Conservation (phyloP, 2,113 vertebrate species). For the Phalacrocorax pelagicus region DNA sequence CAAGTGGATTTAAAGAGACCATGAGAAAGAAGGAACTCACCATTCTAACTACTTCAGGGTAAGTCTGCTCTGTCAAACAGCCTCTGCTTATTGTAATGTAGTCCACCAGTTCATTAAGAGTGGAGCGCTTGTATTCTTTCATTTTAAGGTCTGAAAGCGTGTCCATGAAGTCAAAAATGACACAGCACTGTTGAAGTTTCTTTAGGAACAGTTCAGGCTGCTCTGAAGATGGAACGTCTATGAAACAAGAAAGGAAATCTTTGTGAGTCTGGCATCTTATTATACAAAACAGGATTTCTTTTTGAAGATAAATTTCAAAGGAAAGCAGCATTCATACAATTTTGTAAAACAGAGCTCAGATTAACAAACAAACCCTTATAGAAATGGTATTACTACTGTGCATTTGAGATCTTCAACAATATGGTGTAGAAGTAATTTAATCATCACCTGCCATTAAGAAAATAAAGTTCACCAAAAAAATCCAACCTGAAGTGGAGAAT, state of each 20-base stretch:
- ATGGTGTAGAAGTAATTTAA: neutral
- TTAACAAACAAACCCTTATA: conserved; percentile 28
- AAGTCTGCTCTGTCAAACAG: conserved; percentile 99
- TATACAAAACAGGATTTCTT: conserved; percentile 73
- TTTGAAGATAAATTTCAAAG: conserved; percentile 73
- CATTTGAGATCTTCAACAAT: neutral
- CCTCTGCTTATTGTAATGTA: conserved; percentile 99
- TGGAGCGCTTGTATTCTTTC: conserved; percentile 99
- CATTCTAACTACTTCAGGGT: conserved; percentile 99
- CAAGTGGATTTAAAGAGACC: conserved; percentile 58
- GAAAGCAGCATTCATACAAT: conserved; percentile 60
- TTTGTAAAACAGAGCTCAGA: conserved; percentile 65
- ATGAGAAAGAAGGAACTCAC: conserved; percentile 83
- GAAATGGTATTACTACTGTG: neutral
- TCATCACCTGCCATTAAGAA: neutral
- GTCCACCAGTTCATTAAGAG: conserved; percentile 99
- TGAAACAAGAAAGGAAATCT: conserved; percentile 76
- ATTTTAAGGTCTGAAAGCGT: conserved; percentile 99
- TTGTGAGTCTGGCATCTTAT: conserved; percentile 74
- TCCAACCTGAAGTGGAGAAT: neutral
- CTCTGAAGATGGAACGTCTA: conserved; percentile 97
- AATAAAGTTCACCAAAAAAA: conserved; percentile 2
- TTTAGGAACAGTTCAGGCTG: conserved; percentile 99
- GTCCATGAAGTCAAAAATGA: conserved; percentile 99
- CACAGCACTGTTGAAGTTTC: conserved; percentile 99